These are phyloP conservation scores for Caranx ignobilis DNA, from an alignment of 2,113 vertebrate genomes.

Conservation along the genomic window DNA sequence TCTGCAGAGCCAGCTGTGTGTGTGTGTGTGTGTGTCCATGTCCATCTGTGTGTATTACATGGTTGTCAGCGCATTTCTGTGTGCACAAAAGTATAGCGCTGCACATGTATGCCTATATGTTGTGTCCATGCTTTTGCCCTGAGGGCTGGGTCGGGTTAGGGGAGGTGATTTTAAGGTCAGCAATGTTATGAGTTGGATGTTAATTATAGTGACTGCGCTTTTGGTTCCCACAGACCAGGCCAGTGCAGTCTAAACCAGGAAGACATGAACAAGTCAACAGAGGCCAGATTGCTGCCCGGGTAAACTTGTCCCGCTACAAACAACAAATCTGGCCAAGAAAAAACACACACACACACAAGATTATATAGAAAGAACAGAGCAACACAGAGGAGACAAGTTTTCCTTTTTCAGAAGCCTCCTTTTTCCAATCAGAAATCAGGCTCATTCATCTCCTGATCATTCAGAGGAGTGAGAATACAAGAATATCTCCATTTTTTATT, in stretches of 20 bases:
- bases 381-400: not conserved
- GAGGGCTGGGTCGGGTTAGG: conserved; percentile 57
- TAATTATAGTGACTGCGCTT: conserved; percentile 72
- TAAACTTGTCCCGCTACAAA: conserved; percentile 22
- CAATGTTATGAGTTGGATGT: conserved; percentile 54
- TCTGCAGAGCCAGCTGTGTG: conserved; percentile 75
- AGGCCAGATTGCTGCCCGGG: conserved; percentile 21
- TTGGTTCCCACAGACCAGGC: conserved; percentile 70
- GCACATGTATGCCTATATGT: conserved; percentile 26
- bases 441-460: not conserved
- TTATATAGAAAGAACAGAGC: conserved; percentile 2
- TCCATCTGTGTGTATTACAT: conserved; percentile 11
- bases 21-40: conserved; percentile 51
- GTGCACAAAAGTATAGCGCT: not conserved
- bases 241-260: conserved; percentile 37
- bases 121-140: conserved; percentile 22
- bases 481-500: not conserved
- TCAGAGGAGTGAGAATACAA: not conserved
- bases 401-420: not conserved
- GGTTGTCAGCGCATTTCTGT: conserved; percentile 64
- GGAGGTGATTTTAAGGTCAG: conserved; percentile 63
- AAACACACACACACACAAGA: not conserved
- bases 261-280: conserved; percentile 40
- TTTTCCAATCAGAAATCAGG: not conserved
- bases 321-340: conserved; percentile 24